Percentiles rank a stretch among this genome's conserved stretches.
Evolutionary conservation across 1,140 invertebrate species (phyloP).

Genomic region (Drosophila yakuba): DNA sequence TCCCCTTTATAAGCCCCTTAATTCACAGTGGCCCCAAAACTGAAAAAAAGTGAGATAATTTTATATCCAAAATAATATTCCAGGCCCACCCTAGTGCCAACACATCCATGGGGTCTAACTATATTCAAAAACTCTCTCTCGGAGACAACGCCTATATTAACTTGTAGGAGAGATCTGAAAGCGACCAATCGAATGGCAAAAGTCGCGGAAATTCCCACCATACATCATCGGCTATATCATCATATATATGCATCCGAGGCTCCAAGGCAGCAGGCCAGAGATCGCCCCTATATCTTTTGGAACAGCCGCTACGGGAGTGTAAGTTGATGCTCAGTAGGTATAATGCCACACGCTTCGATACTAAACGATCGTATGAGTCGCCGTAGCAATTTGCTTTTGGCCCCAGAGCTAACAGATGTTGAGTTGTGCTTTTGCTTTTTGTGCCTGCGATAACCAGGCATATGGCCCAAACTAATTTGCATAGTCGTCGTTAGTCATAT

Average conservation of each 20-base stretch:
- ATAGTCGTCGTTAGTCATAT: conserved; percentile 48
- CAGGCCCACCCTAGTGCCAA: conserved; percentile 7
- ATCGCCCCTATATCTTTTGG: conserved; percentile 38
- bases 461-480: conserved; percentile 52
- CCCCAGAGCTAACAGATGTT: conserved; percentile 34
- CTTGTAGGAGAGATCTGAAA: conserved; percentile 20
- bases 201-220: conserved; percentile 77
- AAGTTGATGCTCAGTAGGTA: conserved; percentile 9
- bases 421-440: conserved; percentile 10
- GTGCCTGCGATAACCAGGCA: conserved; percentile 38
- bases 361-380: conserved; percentile 9
- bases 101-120: neutral
- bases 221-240: conserved; percentile 66
- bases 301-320: conserved; percentile 6
- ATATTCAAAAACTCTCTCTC: conserved; percentile 15
- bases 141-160: conserved; percentile 33
- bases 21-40: too few relatives aligned
- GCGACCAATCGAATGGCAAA: conserved; percentile 55
- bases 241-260: conserved; percentile 38
- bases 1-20: too few relatives aligned
- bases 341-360: conserved; percentile 14
- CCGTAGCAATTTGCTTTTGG: conserved; percentile 19
- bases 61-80: too few relatives aligned
- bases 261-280: conserved; percentile 17
- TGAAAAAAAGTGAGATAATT: too few relatives aligned